Base-by-base conservation (phyloP, 1,140 invertebrate species). In the Elymnias hypermnestra region DNA sequence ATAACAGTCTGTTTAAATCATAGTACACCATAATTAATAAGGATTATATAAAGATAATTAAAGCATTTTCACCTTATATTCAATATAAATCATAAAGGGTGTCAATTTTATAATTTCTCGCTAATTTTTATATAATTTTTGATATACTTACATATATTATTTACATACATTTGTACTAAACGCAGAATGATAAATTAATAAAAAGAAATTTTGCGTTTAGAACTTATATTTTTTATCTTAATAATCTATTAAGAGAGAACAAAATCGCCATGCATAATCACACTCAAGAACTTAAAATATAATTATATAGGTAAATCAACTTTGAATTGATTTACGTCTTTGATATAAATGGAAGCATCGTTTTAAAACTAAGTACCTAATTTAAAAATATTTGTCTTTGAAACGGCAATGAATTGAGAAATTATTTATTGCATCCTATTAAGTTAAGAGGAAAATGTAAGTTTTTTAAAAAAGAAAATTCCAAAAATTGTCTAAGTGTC, bases 291-390 rank as follows among this genome's bases (percentile, higher is more conserved):
- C 57, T 73, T 64, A 67, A 71, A 74, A 70, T 72, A 70, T 68
- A 72, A 72, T 46, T 51, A 56, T 72, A 63, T 72, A 78, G 44
- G 67, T 68, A 64, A 74, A 76, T 62, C 82, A 74, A 85, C 82
- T 83, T 81, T 67, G 33, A 82, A 85, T 78, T 65, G 75, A 63
- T 71, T 71, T 57, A 76, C 67, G 63, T 85, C 81, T 85, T 83
- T 85, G 81, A 85, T 83, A 85, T 83, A 70, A 83, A 79, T 85
- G 81, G 81, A 85, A 85, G 81, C 78, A 83, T 82, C 73, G 78
- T 79, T 84, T 72, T 64, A 72, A 58, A 83, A 79, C 59, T 78
- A 77, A 79, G 55, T 64, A 37, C 39, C 56, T 74, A 71, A 33
- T 33, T 33, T 13, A 15, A 33, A 15, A 33, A 15, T 2, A 3